Base-by-base conservation (phyloP, 2,888 invertebrate species). In the Hydriomena furcata region DNA sequence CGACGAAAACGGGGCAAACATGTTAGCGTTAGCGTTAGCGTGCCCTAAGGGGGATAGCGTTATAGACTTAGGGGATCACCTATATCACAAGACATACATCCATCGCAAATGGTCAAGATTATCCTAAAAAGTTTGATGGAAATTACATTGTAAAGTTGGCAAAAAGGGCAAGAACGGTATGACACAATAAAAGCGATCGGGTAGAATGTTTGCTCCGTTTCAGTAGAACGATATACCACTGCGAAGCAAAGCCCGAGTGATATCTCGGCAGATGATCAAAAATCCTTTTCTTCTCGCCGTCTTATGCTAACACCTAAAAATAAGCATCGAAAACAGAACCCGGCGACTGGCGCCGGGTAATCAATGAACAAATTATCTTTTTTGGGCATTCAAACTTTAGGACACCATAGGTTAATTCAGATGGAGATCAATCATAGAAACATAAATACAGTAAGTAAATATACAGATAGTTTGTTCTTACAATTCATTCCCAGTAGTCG, bases 251-350 rank as follows among this genome's bases (percentile, higher is more conserved):
- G 60, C 74, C 78, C 82, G 69, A 70, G 84, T 78, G 86, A 76
- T 86, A 86, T 83, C 84, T 83, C 73, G 55, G 65, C 73, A 84
- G 91, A 91, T 93, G 93, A 91, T 93, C 93, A 93, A 93, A 93
- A 93, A 93, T 92, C 93, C 93, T 93, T 93, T 83, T 83, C 91
- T 91, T 82, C 86, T 73, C 73, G 84, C 82, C 63, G 81, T 78
- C 75, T 74, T 74, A 83, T 67, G 71, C 85, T 87, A 88, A 73
- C 79, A 89, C 88, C 88, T 89, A 89, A 87, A 88, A 89, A 86
- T 88, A 87, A 89, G 84, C 87, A 84, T 78, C 77, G 77, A 80
- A 73, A 67, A 87, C 83, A 80, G 67, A 61, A 73, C 81, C 82
- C 85, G 79, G 61, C 67, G 68, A 63, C 71, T 71, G 71, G 82